Evolutionary conservation across 1,140 invertebrate genomes (phyloP).

Genomic region (Tyrophagus putrescentiae): DNA sequence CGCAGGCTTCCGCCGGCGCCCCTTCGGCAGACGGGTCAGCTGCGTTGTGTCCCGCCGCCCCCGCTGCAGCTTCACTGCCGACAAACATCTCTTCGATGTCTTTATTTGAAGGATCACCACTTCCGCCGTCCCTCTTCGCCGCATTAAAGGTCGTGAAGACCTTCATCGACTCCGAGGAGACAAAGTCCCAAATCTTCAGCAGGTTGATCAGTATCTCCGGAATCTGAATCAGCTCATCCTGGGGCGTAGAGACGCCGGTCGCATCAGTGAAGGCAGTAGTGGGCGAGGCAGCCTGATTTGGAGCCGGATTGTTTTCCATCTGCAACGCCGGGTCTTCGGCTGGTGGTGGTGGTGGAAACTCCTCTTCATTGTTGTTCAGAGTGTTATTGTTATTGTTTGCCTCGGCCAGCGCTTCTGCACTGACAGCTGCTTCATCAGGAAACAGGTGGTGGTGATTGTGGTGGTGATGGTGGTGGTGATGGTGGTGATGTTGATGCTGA

Average conservation of each 20-base stretch:
- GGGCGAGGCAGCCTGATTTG: too few relatives aligned
- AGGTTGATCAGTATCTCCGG: constrained; percentile 20
- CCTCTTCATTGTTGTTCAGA: neutral
- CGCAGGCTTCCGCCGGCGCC: too few relatives aligned
- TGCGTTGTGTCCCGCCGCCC: too few relatives aligned
- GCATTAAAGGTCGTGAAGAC: constrained; percentile 36
- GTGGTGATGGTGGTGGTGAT: too few relatives aligned
- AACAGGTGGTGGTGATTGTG: neutral
- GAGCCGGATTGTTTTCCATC: too few relatives aligned
- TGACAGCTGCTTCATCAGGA: neutral
- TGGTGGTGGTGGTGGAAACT: too few relatives aligned
- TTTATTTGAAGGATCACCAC: neutral
- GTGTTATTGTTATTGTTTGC: constrained; percentile 1
- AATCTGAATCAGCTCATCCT: constrained; percentile 6
- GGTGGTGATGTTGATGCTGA: too few relatives aligned
- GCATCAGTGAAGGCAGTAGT: too few relatives aligned
- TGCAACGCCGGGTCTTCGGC: neutral
- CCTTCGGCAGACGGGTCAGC: too few relatives aligned
- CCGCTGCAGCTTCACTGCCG: neutral
- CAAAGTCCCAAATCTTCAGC: constrained; percentile 16
- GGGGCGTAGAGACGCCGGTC: neutral
- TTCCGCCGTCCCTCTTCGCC: constrained; percentile 31
- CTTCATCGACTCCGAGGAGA: constrained; percentile 17
- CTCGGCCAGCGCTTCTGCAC: neutral
- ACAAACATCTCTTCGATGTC: neutral